Conservation (phyloP, 2,888 invertebrate species). For the Cheilosia vernalis region DNA sequence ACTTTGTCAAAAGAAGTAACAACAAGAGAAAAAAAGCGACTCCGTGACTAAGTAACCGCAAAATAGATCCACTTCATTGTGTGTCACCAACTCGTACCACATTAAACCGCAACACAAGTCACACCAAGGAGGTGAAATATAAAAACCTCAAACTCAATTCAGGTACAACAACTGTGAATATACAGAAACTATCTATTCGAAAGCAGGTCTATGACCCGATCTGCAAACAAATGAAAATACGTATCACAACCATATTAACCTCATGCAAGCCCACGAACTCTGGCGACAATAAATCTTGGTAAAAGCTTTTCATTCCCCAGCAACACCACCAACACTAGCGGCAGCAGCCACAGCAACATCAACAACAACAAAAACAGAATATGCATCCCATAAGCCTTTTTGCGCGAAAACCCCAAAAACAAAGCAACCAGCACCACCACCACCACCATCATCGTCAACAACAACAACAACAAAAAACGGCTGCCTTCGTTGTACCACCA, state of each 20-base stretch:
- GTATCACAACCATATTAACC: slow-evolving; percentile 72
- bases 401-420: slow-evolving; percentile 55
- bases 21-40: background rate
- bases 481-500: slow-evolving; percentile 6
- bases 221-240: slow-evolving; percentile 72
- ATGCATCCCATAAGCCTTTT: slow-evolving; percentile 52
- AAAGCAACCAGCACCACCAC: slow-evolving; percentile 22
- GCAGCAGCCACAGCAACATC: slow-evolving; percentile 35
- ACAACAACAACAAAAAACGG: background rate
- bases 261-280: slow-evolving; percentile 75
- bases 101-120: slow-evolving; percentile 44
- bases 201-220: slow-evolving; percentile 69
- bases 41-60: slow-evolving; percentile 35
- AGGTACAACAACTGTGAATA: slow-evolving; percentile 27
- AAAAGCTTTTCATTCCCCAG: slow-evolving; percentile 72
- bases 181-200: slow-evolving; percentile 19
- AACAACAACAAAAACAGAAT: slow-evolving; percentile 42
- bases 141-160: slow-evolving; percentile 57
- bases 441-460: slow-evolving; percentile 13
- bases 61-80: slow-evolving; percentile 43
- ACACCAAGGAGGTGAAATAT: slow-evolving; percentile 46
- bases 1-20: background rate
- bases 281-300: slow-evolving; percentile 74
- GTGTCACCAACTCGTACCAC: slow-evolving; percentile 4
- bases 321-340: slow-evolving; percentile 38